Evolutionary conservation across 2,113 vertebrate species (phyloP), one percentile per base, ranked within the genome.

Genomic region (Rhinichthys klamathensis): DNA sequence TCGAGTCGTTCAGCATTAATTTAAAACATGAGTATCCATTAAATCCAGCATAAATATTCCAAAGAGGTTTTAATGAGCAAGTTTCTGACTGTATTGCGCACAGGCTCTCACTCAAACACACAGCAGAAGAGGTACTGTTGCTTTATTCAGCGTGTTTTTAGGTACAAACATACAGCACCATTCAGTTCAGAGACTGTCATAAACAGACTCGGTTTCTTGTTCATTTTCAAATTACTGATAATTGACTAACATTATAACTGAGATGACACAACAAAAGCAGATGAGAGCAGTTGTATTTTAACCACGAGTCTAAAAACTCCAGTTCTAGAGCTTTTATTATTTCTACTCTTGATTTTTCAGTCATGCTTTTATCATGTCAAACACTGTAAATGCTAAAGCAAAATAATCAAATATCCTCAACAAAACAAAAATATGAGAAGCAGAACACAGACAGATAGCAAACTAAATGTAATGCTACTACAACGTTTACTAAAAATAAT

Each of bases 141-240:
- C 54, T 91, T 91, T 95, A 95, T 95, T 95, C 89, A 92, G 90
- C 91, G 91, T 90, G 89, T 93, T 88, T 89, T 84, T 78, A 87
- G 88, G 87, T 84, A 27, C 87, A 87, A 90, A 88, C 91, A 84
- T 89, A 88, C 90, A 92, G 90, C 89, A 91, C 87, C 88, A 30
- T 46, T 84, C 74, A 88, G 83, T 83, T 89, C 88, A 87, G 88
- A 75, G 80, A 89, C 88, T 82, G 90, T 84, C 89, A 60, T 87
- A 84, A 89, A 88, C 85, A 90, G 86, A 84, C 91, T 89, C 91
- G 87, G 83, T 80, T 84, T 73, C 83, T 83, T 86, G 80, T 79
- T 61, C 60, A 72, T 83, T 82, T 80, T 87, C 85, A 25, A n/a
- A 84, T 85, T 67, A 80, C 80, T 78, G 89, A 85, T 85, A 60